Conservation (phyloP, 1,140 invertebrate genomes). For the Pseudobourletiella spinata region DNA sequence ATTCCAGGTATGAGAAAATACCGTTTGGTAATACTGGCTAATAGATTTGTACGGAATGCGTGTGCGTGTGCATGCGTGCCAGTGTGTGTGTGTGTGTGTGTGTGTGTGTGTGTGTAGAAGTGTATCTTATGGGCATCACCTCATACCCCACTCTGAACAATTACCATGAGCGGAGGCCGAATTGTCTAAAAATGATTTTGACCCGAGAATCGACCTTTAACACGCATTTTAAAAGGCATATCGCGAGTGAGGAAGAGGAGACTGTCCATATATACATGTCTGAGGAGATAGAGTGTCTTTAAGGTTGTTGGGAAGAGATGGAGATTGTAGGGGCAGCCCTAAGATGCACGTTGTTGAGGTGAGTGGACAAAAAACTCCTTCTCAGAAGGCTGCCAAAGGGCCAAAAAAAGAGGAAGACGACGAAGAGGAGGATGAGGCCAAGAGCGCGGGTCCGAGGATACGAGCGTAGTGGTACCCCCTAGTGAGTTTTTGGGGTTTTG, state of each 20-base stretch:
- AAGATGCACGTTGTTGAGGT: neutral
- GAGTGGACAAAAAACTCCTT: conserved; percentile 17
- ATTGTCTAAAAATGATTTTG: conserved; percentile 16
- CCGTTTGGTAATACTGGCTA: neutral
- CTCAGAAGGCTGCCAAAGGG: conserved; percentile 20
- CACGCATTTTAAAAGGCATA: conserved; percentile 5
- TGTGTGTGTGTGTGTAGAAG: neutral
- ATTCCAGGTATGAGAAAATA: neutral
- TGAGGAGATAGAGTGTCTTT: neutral
- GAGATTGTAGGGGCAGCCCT: neutral
- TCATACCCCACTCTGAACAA: neutral
- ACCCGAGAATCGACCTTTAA: conserved; percentile 13
- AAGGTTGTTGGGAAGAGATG: neutral
- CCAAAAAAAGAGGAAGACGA: conserved; percentile 7
- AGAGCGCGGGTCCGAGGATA: neutral
- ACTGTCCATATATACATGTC: too few species aligned
- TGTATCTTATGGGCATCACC: neutral
- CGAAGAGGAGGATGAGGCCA: neutral
- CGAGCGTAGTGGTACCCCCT: conserved; percentile 22
- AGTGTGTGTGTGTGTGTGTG: neutral
- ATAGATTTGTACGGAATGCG: neutral
- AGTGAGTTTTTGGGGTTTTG: conserved; percentile 35
- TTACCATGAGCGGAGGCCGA: neutral
- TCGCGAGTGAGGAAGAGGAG: neutral
- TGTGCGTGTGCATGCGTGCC: neutral